A percentile compares a stretch with the other conserved stretches of the same genome.
Conservation (phyloP, 2,888 invertebrate species). For the Trypoxylon attenuatum region DNA sequence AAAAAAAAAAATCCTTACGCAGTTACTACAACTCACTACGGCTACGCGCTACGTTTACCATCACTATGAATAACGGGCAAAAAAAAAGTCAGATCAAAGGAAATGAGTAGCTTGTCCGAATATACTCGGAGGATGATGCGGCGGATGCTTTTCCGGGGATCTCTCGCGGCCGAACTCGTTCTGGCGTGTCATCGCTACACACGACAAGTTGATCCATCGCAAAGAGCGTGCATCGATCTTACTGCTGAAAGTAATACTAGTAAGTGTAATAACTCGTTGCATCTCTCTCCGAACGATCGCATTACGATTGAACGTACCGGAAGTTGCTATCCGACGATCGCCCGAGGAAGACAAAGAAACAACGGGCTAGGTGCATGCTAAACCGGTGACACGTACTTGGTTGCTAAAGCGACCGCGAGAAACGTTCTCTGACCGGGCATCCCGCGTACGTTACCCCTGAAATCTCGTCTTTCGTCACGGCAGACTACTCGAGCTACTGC, state of each 20-base stretch:
- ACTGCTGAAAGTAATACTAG: too few relatives aligned
- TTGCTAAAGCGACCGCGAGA: too few relatives aligned
- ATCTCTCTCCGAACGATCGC: too few relatives aligned
- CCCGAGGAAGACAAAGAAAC: not conserved
- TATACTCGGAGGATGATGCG: not conserved
- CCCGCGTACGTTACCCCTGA: not conserved
- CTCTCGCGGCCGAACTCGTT: not conserved
- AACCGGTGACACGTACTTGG: too few relatives aligned
- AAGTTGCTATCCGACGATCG: too few relatives aligned
- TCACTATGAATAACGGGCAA: constrained; percentile 34
- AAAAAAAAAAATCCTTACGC: constrained; percentile 18
- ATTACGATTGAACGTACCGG: too few relatives aligned
- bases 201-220: not conserved
- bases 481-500: not conserved
- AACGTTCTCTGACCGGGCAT: too few relatives aligned
- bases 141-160: not conserved
- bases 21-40: constrained; percentile 31
- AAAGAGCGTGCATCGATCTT: not conserved
- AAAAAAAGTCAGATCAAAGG: constrained; percentile 8
- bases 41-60: constrained; percentile 39
- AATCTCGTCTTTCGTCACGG: constrained; percentile 18
- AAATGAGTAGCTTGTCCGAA: constrained; percentile 7
- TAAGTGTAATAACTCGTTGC: not conserved
- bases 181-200: not conserved
- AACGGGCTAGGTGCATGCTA: too few relatives aligned